Percentiles rank a stretch among this genome's conserved stretches.
Conservation (phyloP, 2,888 invertebrate genomes). For the Eristalis pertinax region DNA sequence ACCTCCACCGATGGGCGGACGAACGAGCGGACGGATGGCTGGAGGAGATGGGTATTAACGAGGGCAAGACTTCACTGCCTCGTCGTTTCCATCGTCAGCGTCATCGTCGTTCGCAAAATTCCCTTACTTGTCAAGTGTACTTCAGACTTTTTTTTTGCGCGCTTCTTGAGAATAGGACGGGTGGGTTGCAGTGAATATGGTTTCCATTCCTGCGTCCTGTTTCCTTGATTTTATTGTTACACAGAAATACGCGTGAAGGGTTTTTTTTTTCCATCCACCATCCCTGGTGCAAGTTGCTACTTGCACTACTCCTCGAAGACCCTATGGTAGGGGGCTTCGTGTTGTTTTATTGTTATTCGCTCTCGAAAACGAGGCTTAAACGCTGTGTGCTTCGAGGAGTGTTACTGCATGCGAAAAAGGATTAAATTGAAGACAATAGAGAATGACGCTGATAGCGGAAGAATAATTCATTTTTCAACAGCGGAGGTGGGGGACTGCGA, state of each 20-base stretch:
- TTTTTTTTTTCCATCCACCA: background rate
- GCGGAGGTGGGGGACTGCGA: background rate
- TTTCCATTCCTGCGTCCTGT: constrained; percentile 34
- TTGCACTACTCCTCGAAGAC: background rate
- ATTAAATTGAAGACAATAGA: constrained; percentile 47
- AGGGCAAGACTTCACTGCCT: constrained; percentile 48
- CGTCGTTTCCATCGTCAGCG: background rate
- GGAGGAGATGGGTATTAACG: constrained; percentile 45
- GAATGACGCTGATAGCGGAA: constrained; percentile 43
- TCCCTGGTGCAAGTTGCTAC: background rate
- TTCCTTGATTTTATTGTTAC: constrained; percentile 57
- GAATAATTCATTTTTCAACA: background rate
- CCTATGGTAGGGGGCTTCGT: background rate
- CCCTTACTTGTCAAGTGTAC: constrained; percentile 68
- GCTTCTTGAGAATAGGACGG: background rate
- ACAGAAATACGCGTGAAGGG: constrained; percentile 38
- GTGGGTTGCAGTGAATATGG: constrained; percentile 17
- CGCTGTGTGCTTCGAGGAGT: constrained; percentile 40
- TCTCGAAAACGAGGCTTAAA: constrained; percentile 39
- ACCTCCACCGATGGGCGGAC: background rate
- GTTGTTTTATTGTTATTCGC: constrained; percentile 17
- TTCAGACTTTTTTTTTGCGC: constrained; percentile 45
- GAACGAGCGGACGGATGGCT: no score
- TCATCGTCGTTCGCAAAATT: constrained; percentile 41
- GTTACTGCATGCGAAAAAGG: constrained; percentile 47